These are phyloP conservation scores for Hylomyscus alleni DNA, from an alignment of 2,797 vertebrate species.

Conservation along the genomic window DNA sequence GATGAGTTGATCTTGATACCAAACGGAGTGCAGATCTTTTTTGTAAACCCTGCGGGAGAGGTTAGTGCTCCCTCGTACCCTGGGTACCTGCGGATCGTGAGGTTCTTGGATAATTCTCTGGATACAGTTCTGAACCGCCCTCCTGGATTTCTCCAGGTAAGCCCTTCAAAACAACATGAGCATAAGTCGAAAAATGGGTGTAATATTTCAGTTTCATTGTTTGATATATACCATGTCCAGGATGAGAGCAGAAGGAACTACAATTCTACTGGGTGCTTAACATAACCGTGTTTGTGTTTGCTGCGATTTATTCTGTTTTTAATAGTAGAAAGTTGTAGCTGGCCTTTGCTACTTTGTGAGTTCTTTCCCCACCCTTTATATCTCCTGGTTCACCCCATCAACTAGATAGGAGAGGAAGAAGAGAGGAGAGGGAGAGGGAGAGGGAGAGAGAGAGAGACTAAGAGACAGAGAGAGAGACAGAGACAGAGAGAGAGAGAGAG, in stretches of 20 bases:
- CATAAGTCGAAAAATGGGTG: neutral
- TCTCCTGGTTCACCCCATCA: neutral
- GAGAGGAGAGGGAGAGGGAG: no score
- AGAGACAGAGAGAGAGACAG: no score
- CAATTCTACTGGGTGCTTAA: neutral
- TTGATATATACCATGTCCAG: neutral
- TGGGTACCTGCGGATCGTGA: conserved; percentile 96
- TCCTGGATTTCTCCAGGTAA: conserved; percentile 97
- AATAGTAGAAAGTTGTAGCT: neutral
- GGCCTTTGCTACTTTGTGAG: neutral
- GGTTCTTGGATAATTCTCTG: conserved; percentile 92
- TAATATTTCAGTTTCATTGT: neutral
- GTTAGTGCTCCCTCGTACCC: conserved; percentile 99
- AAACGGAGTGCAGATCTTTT: conserved; percentile 98
- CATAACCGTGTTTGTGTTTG: neutral
- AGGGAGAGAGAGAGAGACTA: no score
- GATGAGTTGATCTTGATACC: conserved; percentile 96
- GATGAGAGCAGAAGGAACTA: neutral
- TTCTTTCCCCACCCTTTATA: neutral
- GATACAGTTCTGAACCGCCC: conserved; percentile 90
- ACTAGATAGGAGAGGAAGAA: neutral
- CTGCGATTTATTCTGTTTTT: neutral
- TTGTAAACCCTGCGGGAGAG: conserved; percentile 95
- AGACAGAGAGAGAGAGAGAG: no score
- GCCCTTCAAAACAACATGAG: neutral